phyloP scores from a whole-genome alignment of 2,797 vertebrate genomes.

The Tragopan temminckii region DNA sequence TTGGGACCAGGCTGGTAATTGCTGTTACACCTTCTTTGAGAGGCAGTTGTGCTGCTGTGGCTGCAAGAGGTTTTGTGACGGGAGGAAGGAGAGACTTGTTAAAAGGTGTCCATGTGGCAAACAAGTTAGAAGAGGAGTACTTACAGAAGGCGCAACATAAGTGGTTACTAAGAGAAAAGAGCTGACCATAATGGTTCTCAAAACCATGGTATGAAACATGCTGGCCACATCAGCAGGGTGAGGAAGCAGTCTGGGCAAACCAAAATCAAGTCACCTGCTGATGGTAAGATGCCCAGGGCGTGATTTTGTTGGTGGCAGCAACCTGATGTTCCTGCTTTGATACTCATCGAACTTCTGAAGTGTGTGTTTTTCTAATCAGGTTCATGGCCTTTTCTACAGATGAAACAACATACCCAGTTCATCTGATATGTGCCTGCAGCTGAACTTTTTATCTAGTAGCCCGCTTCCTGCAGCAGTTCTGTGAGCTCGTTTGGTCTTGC shows the following conservation, averaged over 20 bases:
- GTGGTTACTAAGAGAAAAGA: neutral
- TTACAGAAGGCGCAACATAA: neutral
- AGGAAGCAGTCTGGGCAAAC: neutral
- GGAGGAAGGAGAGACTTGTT: neutral
- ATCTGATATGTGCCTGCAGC: neutral
- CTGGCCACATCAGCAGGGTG: neutral
- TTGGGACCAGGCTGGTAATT: neutral
- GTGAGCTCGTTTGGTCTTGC: neutral
- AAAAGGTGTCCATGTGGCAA: neutral
- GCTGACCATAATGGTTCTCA: neutral
- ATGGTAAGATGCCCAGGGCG: neutral
- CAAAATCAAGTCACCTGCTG: accelerated
- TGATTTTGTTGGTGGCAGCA: accelerated
- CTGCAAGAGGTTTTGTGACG: neutral
- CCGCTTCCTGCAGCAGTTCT: neutral
- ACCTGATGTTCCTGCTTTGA: accelerated
- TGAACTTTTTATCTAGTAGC: neutral
- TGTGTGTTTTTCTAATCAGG: accelerated
- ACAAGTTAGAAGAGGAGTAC: neutral
- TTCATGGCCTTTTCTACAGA: neutral
- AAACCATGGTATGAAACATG: neutral
- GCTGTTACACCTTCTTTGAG: neutral
- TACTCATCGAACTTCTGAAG: neutral
- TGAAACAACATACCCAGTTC: neutral
- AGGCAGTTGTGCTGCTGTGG: too few relatives aligned